A percentile compares a stretch with the other conserved stretches of the same genome.
Conservation (phyloP, 1,140 invertebrate species). For the Trichomalopsis sarcophagae region DNA sequence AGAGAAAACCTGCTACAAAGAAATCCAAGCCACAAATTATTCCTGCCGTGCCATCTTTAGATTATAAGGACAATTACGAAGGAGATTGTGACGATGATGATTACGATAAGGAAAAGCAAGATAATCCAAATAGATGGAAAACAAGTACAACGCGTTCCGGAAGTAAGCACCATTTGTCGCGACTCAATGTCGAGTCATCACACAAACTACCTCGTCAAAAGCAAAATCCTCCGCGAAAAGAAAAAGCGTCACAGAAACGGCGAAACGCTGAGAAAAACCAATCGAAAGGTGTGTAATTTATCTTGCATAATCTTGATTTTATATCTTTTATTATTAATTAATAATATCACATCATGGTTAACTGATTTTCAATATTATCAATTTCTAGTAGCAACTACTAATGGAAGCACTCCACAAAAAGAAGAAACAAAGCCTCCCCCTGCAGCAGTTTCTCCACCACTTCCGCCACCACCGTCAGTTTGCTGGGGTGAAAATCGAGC, state of each 20-base stretch:
- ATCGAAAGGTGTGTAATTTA: slow-evolving; percentile 60
- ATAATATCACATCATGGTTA: slow-evolving; percentile 35
- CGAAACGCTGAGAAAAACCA: slow-evolving; percentile 65
- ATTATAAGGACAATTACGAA: slow-evolving; percentile 74
- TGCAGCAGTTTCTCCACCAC: slow-evolving; percentile 45
- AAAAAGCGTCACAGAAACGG: slow-evolving; percentile 69
- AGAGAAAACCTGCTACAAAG: slow-evolving; percentile 67
- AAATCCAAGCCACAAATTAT: slow-evolving; percentile 65
- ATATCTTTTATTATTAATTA: neutral
- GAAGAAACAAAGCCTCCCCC: slow-evolving; percentile 58
- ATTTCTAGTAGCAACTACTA: slow-evolving; percentile 53
- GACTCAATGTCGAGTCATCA: slow-evolving; percentile 58
- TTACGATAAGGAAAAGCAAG: slow-evolving; percentile 69
- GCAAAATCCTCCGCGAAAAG: slow-evolving; percentile 68
- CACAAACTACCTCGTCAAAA: slow-evolving; percentile 64
- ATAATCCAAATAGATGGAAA: slow-evolving; percentile 71
- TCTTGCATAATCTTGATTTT: neutral
- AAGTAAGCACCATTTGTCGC: slow-evolving; percentile 65
- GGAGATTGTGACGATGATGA: slow-evolving; percentile 73
- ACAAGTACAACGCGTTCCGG: slow-evolving; percentile 64
- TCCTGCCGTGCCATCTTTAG: slow-evolving; percentile 59
- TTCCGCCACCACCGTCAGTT: slow-evolving; percentile 63
- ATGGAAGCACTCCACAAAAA: slow-evolving; percentile 57
- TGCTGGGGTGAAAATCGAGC: slow-evolving; percentile 76
- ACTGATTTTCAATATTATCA: slow-evolving; percentile 35